phyloP scores from a whole-genome alignment of 2,888 invertebrate species.

The Matsumyia berberina region DNA sequence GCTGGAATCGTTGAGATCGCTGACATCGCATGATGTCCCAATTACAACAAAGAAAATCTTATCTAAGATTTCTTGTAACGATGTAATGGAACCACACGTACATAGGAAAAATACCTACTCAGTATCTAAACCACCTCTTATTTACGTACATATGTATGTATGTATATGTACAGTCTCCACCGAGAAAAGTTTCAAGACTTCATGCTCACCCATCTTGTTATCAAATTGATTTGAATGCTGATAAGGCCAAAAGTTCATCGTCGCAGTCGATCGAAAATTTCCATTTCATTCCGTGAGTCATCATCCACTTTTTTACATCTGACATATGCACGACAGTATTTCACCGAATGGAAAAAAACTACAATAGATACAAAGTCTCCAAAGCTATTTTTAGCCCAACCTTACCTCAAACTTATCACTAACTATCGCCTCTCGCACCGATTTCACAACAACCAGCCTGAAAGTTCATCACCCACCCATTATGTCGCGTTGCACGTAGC shows the following conservation, averaged over 20 bases:
- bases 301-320: neutral
- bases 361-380: neutral
- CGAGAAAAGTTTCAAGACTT: no score
- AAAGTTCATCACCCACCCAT: slow-evolving; percentile 20
- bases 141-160: no score
- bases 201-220: no score
- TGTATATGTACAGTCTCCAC: no score
- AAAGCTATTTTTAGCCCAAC: slow-evolving; percentile 11
- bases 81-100: no score
- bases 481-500: slow-evolving; percentile 31
- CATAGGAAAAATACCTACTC: no score
- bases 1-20: no score
- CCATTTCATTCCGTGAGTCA: neutral
- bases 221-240: neutral
- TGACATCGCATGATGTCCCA: no score
- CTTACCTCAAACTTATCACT: slow-evolving; percentile 15
- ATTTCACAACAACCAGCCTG: slow-evolving; percentile 22
- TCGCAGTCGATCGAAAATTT: neutral
- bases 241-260: neutral
- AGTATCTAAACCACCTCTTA: no score
- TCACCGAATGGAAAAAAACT: neutral
- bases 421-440: neutral
- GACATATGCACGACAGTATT: neutral
- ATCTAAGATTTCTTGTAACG: no score
- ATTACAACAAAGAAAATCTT: no score